Percentiles rank a stretch among this genome's conserved stretches.
phyloP scores from a whole-genome alignment of 2,797 vertebrate species.

The Cynopterus sphinx region DNA sequence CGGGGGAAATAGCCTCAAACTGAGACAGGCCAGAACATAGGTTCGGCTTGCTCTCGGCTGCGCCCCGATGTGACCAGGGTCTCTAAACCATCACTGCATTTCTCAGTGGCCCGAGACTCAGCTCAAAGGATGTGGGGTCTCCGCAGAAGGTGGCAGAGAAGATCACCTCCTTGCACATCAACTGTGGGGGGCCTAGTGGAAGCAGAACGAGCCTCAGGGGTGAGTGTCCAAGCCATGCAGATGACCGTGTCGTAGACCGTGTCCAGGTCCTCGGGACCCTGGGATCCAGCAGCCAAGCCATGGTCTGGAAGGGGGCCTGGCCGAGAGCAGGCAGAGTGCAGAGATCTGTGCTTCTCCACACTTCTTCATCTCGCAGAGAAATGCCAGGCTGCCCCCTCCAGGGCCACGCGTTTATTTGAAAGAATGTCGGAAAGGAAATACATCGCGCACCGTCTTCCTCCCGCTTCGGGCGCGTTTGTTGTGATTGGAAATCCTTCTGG shows the following conservation, averaged over 20 bases:
- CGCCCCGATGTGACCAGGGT: not conserved
- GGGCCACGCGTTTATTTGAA: constrained; percentile 52
- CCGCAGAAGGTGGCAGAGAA: not conserved
- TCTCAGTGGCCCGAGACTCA: accelerated
- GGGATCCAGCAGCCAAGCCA: constrained; percentile 40
- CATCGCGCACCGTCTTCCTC: constrained; percentile 61
- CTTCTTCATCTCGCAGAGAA: not conserved
- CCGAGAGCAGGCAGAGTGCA: not conserved
- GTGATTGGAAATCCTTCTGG: constrained; percentile 55
- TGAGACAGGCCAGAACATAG: not conserved
- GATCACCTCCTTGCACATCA: not conserved
- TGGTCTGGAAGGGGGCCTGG: constrained; percentile 56
- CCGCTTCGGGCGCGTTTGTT: constrained; percentile 68
- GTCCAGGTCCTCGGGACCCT: not conserved
- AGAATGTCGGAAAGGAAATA: constrained; percentile 67
- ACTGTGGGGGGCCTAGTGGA: not conserved
- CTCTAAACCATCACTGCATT: not conserved
- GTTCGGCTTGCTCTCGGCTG: not conserved
- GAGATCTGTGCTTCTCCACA: not conserved
- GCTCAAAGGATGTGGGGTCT: not conserved
- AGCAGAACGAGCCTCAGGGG: not conserved
- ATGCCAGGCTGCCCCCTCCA: not conserved
- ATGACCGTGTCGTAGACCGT: not conserved
- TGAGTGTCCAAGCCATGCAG: constrained; percentile 12
- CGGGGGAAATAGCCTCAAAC: not conserved